A percentile compares a stretch with the other conserved stretches of the same genome.
Conservation (phyloP, 2,888 invertebrate species). For the Drosophila sordidula region DNA sequence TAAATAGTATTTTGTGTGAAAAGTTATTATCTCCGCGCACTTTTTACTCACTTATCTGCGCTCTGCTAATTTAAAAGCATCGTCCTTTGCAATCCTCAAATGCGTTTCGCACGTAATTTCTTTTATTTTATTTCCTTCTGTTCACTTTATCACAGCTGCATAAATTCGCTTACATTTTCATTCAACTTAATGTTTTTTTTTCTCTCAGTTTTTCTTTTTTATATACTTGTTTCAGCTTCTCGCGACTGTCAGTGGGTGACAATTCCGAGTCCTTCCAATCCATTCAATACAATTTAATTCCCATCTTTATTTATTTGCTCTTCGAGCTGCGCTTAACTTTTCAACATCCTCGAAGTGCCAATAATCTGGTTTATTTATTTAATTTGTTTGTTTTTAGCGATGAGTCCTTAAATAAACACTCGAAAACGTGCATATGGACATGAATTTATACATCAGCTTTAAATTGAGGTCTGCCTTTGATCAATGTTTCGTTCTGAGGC, state of each 20-base stretch:
- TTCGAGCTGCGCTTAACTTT: constrained; percentile 36
- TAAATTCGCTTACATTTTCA: constrained; percentile 14
- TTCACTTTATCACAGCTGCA: constrained; percentile 4
- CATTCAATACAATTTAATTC: constrained; percentile 26
- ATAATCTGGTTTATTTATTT: constrained; percentile 23
- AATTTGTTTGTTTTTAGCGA: constrained; percentile 5
- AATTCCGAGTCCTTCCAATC: constrained; percentile 13
- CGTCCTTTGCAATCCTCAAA: neutral
- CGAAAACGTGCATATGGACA: neutral
- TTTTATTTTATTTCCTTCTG: constrained; percentile 13
- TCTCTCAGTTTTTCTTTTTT: neutral
- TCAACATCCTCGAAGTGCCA: constrained; percentile 29
- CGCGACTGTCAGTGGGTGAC: constrained; percentile 11
- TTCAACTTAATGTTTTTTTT: constrained; percentile 12
- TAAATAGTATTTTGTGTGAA: neutral
- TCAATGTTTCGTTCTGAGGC: constrained; percentile 20
- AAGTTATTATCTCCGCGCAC: neutral
- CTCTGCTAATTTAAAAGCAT: constrained; percentile 28
- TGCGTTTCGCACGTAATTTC: constrained; percentile 22
- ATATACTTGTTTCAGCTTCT: constrained; percentile 1
- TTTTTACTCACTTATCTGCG: neutral
- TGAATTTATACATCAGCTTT: constrained; percentile 5
- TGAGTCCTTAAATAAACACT: neutral
- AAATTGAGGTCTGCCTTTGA: constrained; percentile 44
- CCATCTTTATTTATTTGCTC: constrained; percentile 37